These are phyloP conservation scores for Diarsia brunnea DNA, from an alignment of 2,888 invertebrate genomes.

Conservation along the genomic window DNA sequence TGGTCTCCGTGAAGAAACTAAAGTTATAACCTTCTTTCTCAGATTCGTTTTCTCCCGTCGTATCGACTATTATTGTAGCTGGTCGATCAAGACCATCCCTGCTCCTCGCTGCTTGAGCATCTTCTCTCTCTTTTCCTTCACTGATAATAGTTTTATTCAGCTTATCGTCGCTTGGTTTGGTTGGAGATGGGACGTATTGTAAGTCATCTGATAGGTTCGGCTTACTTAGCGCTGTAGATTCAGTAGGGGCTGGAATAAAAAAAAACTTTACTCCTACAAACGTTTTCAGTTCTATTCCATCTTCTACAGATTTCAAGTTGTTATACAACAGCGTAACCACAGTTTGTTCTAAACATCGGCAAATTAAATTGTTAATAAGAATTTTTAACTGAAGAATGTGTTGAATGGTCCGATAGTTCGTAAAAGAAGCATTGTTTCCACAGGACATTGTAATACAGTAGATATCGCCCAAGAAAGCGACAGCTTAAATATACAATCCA, in stretches of 20 bases:
- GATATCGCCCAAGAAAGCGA: neutral
- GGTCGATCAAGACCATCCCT: neutral
- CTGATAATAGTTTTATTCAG: neutral
- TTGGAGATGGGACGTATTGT: neutral
- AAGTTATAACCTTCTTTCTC: neutral
- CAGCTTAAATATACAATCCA: neutral
- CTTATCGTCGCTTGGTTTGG: neutral
- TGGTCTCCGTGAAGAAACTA: neutral
- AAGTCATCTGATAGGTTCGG: neutral
- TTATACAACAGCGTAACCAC: neutral
- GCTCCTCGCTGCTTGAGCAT: neutral
- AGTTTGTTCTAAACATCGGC: neutral
- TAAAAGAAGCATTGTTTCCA: neutral
- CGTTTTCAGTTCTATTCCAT: neutral
- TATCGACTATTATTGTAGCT: neutral
- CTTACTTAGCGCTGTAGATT: neutral
- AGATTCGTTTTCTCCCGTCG: neutral
- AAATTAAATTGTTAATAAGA: neutral
- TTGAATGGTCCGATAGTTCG: neutral
- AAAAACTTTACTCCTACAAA: neutral
- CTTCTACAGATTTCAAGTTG: neutral
- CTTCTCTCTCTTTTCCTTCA: neutral
- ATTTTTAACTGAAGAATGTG: neutral
- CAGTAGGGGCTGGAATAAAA: neutral
- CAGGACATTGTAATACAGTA: neutral